Evolutionary conservation across 2,797 vertebrate species (phyloP).

Genomic region (Girardinus metallicus): DNA sequence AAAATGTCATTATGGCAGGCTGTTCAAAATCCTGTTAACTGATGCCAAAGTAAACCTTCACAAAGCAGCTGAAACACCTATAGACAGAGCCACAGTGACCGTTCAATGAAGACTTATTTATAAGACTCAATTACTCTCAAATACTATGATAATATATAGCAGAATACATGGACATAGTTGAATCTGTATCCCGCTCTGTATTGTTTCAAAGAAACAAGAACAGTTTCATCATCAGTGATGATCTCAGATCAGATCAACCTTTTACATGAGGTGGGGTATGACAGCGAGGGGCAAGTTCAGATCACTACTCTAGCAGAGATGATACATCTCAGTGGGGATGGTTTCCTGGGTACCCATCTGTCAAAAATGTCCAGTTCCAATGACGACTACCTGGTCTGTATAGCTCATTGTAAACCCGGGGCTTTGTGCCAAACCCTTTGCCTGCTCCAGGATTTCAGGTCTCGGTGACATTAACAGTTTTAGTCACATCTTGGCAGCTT

Average conservation of each 20-base stretch:
- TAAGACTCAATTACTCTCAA: background rate
- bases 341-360: slow-evolving; percentile 43
- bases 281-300: slow-evolving; percentile 23
- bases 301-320: slow-evolving; percentile 26
- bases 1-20: background rate
- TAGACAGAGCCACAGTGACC: background rate
- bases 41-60: background rate
- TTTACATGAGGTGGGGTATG: slow-evolving; percentile 30
- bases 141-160: background rate
- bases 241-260: slow-evolving; percentile 31
- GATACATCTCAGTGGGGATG: slow-evolving; percentile 38
- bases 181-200: background rate
- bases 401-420: slow-evolving; percentile 48
- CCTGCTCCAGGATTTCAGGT: slow-evolving; percentile 58
- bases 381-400: slow-evolving; percentile 62
- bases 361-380: slow-evolving; percentile 64
- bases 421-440: slow-evolving; percentile 54
- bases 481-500: slow-evolving; percentile 71
- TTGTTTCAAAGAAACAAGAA: slow-evolving; percentile 31
- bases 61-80: background rate
- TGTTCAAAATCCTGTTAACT: background rate
- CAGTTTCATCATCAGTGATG: slow-evolving; percentile 29
- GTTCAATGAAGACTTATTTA: background rate
- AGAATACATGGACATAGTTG: slow-evolving; percentile 2
- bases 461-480: slow-evolving; percentile 67